These are phyloP conservation scores for Hydrotaea diabolus DNA, from an alignment of 2,888 invertebrate genomes.

Conservation along the genomic window DNA sequence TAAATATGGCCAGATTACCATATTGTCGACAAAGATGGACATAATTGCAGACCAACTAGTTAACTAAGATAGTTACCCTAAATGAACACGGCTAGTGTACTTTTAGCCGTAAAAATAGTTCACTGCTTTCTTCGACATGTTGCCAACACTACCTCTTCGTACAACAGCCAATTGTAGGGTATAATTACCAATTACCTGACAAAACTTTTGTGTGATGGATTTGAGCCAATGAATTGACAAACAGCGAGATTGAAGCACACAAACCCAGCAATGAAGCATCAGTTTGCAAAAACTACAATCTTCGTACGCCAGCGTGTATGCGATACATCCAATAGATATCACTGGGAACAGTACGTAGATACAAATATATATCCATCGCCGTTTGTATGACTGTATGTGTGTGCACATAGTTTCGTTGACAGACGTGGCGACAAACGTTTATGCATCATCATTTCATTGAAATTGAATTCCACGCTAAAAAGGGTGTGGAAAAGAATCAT, in stretches of 20 bases:
- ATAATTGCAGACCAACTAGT: too few relatives aligned
- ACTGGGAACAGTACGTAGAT: background rate
- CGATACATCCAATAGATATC: background rate
- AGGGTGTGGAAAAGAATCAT: conserved; percentile 17
- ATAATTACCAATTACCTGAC: background rate
- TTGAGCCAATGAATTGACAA: conserved; percentile 11
- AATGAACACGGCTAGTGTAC: too few relatives aligned
- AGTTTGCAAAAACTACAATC: background rate
- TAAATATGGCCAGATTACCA: too few relatives aligned
- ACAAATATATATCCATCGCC: too few relatives aligned
- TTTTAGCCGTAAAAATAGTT: too few relatives aligned
- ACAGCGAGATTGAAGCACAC: background rate
- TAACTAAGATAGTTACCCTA: too few relatives aligned
- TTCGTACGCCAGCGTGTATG: background rate
- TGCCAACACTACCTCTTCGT: too few relatives aligned
- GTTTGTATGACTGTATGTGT: background rate
- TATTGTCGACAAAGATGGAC: too few relatives aligned
- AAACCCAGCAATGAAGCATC: conserved; percentile 27
- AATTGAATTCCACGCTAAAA: conserved; percentile 13
- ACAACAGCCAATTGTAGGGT: too few relatives aligned
- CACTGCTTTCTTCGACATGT: too few relatives aligned
- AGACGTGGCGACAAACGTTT: conserved; percentile 1
- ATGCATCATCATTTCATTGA: conserved; percentile 21
- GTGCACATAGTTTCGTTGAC: conserved; percentile 12
- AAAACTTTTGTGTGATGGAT: background rate